These are phyloP conservation scores for Acropternis orthonyx DNA, from an alignment of 2,797 vertebrate genomes.

Conservation along the genomic window DNA sequence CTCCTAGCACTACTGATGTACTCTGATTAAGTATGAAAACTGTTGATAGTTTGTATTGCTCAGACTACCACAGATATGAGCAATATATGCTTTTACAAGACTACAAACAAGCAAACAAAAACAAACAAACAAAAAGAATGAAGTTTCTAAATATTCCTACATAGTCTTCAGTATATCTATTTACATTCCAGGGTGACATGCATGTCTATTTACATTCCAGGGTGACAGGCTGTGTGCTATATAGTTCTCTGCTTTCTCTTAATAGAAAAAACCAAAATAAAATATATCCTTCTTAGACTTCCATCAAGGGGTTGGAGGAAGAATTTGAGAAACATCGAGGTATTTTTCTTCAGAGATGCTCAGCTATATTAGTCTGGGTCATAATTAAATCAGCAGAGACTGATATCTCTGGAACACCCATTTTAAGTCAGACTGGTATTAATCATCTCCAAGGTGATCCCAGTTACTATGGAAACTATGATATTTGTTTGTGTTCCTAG, in stretches of 20 bases:
- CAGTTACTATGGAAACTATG: conserved; percentile 74
- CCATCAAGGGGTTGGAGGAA: neutral
- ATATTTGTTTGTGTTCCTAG: conserved; percentile 74
- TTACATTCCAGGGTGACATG: neutral
- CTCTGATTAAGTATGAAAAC: neutral
- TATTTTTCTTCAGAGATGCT: conserved; percentile 27
- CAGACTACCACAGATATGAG: neutral
- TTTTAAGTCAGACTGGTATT: conserved; percentile 60
- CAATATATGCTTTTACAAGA: neutral
- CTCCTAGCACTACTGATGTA: neutral
- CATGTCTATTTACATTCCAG: neutral
- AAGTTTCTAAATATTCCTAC: neutral
- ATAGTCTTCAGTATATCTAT: neutral
- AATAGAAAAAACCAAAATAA: neutral
- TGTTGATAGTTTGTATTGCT: neutral
- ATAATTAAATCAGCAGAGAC: conserved; percentile 63
- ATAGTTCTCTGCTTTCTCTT: neutral
- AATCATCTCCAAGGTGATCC: conserved; percentile 80
- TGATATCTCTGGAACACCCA: conserved; percentile 43
- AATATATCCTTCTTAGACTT: neutral
- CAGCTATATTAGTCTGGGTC: conserved; percentile 29
- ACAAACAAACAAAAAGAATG: rapidly evolving
- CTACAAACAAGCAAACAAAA: neutral
- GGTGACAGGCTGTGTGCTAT: neutral
- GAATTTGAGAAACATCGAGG: neutral